Conservation (phyloP, 2,888 invertebrate species). For the Dilophus febrilis region DNA sequence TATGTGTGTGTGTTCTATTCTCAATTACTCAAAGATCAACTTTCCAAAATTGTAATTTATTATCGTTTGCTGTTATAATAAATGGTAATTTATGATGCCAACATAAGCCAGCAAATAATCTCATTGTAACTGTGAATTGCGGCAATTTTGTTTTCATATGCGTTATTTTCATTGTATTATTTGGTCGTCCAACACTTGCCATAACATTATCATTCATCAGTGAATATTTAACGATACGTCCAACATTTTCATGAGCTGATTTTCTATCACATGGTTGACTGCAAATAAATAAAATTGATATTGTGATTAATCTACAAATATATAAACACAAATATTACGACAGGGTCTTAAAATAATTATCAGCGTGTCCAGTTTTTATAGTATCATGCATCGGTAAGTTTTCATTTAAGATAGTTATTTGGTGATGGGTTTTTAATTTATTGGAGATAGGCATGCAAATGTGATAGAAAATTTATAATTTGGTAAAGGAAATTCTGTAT, state of each 20-base stretch:
- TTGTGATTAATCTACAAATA: constrained; percentile 5
- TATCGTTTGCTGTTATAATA: constrained; percentile 40
- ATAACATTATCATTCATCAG: constrained; percentile 42
- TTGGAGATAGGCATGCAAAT: too few species aligned
- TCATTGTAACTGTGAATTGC: constrained; percentile 34
- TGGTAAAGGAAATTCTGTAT: too few species aligned
- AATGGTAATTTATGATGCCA: constrained; percentile 47
- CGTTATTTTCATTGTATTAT: constrained; percentile 45
- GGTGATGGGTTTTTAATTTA: too few species aligned
- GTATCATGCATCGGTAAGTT: too few species aligned
- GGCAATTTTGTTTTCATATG: constrained; percentile 38
- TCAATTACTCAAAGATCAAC: constrained; percentile 13
- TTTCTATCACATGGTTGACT: constrained; percentile 43
- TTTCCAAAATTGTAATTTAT: constrained; percentile 43
- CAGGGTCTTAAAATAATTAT: background rate
- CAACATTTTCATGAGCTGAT: constrained; percentile 45
- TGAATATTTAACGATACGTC: constrained; percentile 41
- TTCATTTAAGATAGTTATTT: too few species aligned
- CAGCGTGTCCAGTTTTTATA: background rate
- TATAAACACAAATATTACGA: constrained; percentile 3
- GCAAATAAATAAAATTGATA: constrained; percentile 9
- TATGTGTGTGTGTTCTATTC: too few species aligned
- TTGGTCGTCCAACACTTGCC: constrained; percentile 48
- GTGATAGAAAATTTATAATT: too few species aligned
- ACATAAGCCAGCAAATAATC: constrained; percentile 38